Evolutionary conservation across 2,797 vertebrate genomes (phyloP), one percentile per base, ranked within the genome.

Genomic region (Phoeniculus purpureus): DNA sequence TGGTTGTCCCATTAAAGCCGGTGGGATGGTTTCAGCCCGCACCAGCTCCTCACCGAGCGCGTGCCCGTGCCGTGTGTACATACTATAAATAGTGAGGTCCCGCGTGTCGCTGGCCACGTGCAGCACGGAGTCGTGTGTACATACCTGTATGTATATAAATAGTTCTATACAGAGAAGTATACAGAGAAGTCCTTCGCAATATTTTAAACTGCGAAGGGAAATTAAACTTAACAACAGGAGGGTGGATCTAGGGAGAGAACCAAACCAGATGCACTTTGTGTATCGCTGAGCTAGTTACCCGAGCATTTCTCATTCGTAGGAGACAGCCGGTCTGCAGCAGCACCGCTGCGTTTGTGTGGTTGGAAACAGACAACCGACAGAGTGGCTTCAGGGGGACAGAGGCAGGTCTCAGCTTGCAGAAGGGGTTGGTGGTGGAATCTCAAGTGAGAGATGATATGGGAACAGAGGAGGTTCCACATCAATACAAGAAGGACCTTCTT

Each of bases 191-290:
- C 97, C 97, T 97, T 98, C 97, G 96, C 97, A 98, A 97, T 98
- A 98, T 98, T 98, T 98, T 98, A 97, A 98, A 96, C 96, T 98
- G 97, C 97, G 97, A 96, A 97, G 97, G 96, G 16, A 97, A 95
- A 97, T 94, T 96, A 97, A 97, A 96, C 94, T 92, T 96, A 96
- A 59, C 37, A 95, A 91, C 93, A 96, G 95, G 95, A 95, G 81
- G 95, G 37, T 37, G 93, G 94, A 96, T 96, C 95, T 96, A 96
- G 94, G 95, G 95, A 51, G 97, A 96, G 95, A 97, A 96, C 91
- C 95, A 96, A 92, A 96, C n/a, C 95, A 96, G 96, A 96, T 97
- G 95, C 95, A 96, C 97, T 97, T 96, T 95, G 95, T 90, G 82
- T 96, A 91, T 95, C 96, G 91, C 93, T 96, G 90, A 94, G 85